Conservation (phyloP, 1,140 invertebrate species). For the Cydia fagiglandana region DNA sequence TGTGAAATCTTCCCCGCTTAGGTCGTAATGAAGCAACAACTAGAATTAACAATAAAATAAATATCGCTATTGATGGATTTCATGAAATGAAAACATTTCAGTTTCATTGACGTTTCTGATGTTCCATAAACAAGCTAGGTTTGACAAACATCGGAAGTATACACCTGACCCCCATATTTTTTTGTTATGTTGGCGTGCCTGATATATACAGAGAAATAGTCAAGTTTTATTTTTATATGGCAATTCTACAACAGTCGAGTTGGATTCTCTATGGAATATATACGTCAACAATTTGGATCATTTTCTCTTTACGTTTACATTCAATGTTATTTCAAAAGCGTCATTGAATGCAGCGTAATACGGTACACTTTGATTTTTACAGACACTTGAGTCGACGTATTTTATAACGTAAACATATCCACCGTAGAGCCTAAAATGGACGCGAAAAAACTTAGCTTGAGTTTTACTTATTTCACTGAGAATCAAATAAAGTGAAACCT, state of each 20-base stretch:
- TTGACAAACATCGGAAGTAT: neutral
- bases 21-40: neutral
- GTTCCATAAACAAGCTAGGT: too few species aligned
- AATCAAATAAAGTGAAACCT: slow-evolving; percentile 23
- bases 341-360: neutral
- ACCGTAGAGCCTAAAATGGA: slow-evolving; percentile 25
- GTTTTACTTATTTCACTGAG: slow-evolving; percentile 9
- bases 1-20: slow-evolving; percentile 14
- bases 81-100: too few species aligned
- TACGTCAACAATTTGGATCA: neutral
- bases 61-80: too few species aligned
- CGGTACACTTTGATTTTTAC: neutral
- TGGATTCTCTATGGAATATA: slow-evolving; percentile 4
- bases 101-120: neutral
- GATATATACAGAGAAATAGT: neutral
- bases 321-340: neutral
- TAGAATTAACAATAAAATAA: too few species aligned
- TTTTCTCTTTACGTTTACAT: neutral
- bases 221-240: neutral
- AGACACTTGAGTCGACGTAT: too few species aligned
- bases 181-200: neutral
- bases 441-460: slow-evolving; percentile 34
- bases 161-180: neutral
- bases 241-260: neutral
- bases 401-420: neutral